Evolutionary conservation across 2,888 invertebrate genomes (phyloP).

Genomic region (Mellilla xanthometata): DNA sequence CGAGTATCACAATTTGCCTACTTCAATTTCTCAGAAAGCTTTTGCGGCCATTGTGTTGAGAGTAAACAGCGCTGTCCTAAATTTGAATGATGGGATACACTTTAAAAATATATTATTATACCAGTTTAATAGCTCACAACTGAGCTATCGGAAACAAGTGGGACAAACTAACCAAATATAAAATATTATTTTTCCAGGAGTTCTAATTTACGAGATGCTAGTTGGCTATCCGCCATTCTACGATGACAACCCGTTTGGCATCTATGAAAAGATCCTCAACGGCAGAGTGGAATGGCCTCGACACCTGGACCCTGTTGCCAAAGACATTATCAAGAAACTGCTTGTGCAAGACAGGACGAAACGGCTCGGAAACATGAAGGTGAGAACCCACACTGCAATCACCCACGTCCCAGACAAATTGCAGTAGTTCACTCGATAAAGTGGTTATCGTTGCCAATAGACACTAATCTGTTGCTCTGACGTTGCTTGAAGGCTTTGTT

Average conservation of each 20-base stretch:
- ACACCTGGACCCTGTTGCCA: constrained; percentile 95
- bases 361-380: constrained; percentile 98
- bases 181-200: constrained; percentile 82
- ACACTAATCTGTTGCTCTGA: constrained; percentile 7
- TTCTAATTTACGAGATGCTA: constrained; percentile 95
- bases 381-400: constrained; percentile 54
- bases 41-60: constrained; percentile 14
- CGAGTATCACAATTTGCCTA: constrained; percentile 4
- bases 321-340: constrained; percentile 97
- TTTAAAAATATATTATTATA: constrained; percentile 1
- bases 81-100: constrained; percentile 11
- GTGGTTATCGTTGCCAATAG: constrained; percentile 20
- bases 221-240: constrained; percentile 97
- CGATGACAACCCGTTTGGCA: constrained; percentile 97
- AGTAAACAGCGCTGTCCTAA: constrained; percentile 10
- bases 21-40: constrained; percentile 19
- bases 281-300: constrained; percentile 98
- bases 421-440: constrained; percentile 8
- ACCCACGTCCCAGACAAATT: constrained; percentile 8
- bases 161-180: too few relatives aligned
- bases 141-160: constrained; percentile 1
- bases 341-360: constrained; percentile 96
- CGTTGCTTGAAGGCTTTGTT: neutral
- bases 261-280: constrained; percentile 97
- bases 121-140: neutral